Percentiles rank a stretch among this genome's conserved stretches.
These are phyloP conservation scores for Bubo bubo DNA, from an alignment of 2,113 vertebrate genomes.

Conservation along the genomic window DNA sequence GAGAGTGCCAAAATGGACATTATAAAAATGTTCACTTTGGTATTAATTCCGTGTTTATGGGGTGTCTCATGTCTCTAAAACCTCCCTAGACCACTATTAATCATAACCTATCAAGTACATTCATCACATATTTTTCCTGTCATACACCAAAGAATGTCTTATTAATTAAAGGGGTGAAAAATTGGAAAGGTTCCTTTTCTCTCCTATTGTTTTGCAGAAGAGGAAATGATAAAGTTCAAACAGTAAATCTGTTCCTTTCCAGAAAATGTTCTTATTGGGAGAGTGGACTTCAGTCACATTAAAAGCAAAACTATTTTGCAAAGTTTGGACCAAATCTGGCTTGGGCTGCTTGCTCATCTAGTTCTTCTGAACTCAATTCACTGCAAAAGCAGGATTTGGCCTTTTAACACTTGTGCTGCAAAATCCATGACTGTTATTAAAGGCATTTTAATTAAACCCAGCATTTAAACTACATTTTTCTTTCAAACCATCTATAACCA, in stretches of 20 bases:
- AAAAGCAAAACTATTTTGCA: constrained; percentile 32
- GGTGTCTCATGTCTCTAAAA: constrained; percentile 64
- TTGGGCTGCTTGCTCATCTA: background rate
- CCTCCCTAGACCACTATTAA: constrained; percentile 64
- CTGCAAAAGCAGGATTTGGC: constrained; percentile 21
- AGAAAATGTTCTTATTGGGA: constrained; percentile 48
- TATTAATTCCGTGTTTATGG: constrained; percentile 71
- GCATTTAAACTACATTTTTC: constrained; percentile 58
- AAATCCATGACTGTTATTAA: constrained; percentile 61
- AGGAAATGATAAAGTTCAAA: constrained; percentile 51
- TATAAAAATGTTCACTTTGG: constrained; percentile 63
- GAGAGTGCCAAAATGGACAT: constrained; percentile 67
- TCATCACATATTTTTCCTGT: constrained; percentile 73
- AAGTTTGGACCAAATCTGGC: background rate
- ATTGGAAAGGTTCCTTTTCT: constrained; percentile 50
- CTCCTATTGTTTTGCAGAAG: constrained; percentile 60
- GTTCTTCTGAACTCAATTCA: constrained; percentile 6
- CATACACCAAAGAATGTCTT: constrained; percentile 55
- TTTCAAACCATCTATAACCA: constrained; percentile 60
- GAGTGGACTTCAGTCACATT: constrained; percentile 27
- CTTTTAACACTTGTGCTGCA: constrained; percentile 49
- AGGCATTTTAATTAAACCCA: constrained; percentile 76
- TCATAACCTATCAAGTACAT: constrained; percentile 68
- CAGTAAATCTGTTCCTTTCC: constrained; percentile 53
- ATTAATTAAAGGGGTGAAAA: constrained; percentile 68